Evolutionary conservation across 1,140 invertebrate species (phyloP), one percentile per base, ranked within the genome.

Genomic region (Rhizoglyphus robini): DNA sequence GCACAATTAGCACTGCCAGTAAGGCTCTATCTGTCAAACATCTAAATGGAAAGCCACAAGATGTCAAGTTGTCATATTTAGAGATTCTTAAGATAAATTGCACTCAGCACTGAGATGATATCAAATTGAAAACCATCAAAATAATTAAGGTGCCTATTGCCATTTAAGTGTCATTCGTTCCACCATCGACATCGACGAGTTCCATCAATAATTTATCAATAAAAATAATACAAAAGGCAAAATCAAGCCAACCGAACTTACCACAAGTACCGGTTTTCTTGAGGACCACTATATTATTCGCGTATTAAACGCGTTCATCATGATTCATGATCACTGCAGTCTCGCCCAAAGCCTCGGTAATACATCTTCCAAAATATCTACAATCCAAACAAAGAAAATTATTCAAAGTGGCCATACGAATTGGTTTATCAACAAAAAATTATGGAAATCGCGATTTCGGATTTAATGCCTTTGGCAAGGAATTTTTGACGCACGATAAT

Each of bases 321-420:
- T n/a, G n/a, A n/a, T n/a, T n/a, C n/a, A n/a, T n/a, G n/a, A n/a
- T n/a, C 51, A 71, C 67, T 58, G 71, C 71, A 15, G 74, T 77
- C 36, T 68, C 63, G 64, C 74, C 76, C 65, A 73, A 72, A 60
- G 75, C 74, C 36, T 76, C 74, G 2, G 64, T 69, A 57, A 78
- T 77, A n/a, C n/a, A 68, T 78, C 77, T 71, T 78, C 77, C 66
- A 78, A 72, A 30, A 78, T 69, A 58, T 74, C 77, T 78, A 41
- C 36, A 41, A 41, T 41, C 18, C 36, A 41, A n/a, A 63, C 5
- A 68, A 51, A 64, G 1, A 49, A 31, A 18, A 5, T 2, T 23
- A 67, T n/a, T 63, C 4, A 59, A 63, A 36, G n/a, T 31, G 47
- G 51, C 23, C 23, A 65, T n/a, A 20, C 34, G 13, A 36, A 2